Conservation (phyloP, 2,113 vertebrate species). For the Catagonus wagneri region DNA sequence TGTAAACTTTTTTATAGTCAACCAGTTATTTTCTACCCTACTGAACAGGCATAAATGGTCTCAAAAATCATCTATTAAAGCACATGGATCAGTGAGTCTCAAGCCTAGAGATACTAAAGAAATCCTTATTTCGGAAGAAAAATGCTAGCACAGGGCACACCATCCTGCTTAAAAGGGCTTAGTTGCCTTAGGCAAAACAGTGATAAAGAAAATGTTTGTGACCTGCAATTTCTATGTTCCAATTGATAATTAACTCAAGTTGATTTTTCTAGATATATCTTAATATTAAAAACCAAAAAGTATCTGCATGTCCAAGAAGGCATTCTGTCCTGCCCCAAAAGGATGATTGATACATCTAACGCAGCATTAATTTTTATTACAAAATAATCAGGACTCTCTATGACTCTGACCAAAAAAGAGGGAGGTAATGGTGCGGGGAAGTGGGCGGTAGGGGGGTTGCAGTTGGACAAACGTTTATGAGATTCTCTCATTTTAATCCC, state of each 20-base stretch:
- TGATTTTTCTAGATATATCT: constrained; percentile 41
- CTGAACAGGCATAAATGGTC: neutral
- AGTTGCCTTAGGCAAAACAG: neutral
- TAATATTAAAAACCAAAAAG: constrained; percentile 10
- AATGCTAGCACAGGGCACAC: neutral
- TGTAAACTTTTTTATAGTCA: constrained; percentile 26
- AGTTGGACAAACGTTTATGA: constrained; percentile 28
- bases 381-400: constrained; percentile 40
- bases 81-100: neutral
- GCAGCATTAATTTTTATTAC: constrained; percentile 5
- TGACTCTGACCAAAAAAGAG: neutral
- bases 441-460: neutral
- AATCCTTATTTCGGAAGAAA: neutral
- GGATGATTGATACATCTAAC: neutral
- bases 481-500: constrained; percentile 17
- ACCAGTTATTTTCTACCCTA: neutral
- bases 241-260: neutral
- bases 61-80: neutral
- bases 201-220: neutral
- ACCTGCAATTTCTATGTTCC: neutral
- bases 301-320: neutral
- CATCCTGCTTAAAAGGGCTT: neutral
- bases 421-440: neutral
- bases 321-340: neutral
- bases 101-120: neutral